Evolutionary conservation across 2,797 vertebrate genomes (phyloP).

Genomic region (Mus minutoides): DNA sequence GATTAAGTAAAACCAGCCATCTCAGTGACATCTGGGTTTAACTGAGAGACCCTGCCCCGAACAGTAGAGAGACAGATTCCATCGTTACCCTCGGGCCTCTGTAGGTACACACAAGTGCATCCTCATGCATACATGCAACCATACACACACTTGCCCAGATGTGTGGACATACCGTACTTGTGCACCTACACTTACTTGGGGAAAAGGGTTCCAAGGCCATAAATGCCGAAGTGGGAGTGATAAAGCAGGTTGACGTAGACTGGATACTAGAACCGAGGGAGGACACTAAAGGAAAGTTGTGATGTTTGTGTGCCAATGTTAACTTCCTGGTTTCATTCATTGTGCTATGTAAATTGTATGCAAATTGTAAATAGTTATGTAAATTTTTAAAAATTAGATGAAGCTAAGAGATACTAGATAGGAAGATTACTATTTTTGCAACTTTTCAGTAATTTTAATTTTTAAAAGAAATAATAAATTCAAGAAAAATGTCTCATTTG

Average conservation of each 20-base stretch:
- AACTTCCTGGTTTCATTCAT: conserved; percentile 11
- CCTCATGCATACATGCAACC: neutral
- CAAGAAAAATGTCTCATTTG: conserved; percentile 4
- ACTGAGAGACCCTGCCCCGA: neutral
- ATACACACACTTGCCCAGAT: neutral
- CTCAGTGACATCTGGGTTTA: neutral
- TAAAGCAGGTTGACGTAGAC: neutral
- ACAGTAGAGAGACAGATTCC: neutral
- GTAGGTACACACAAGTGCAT: neutral
- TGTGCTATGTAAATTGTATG: neutral
- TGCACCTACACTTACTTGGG: neutral
- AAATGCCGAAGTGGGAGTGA: neutral
- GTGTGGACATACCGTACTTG: neutral
- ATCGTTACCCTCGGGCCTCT: neutral
- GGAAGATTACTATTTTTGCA: conserved; percentile 32
- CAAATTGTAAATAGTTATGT: neutral
- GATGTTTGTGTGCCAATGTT: neutral
- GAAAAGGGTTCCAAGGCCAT: neutral
- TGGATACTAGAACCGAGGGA: neutral
- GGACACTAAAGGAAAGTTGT: neutral
- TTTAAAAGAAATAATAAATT: neutral
- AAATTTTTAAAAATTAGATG: conserved; percentile 25
- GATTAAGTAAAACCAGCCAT: neutral
- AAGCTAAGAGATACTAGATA: neutral
- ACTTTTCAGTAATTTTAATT: conserved; percentile 50